These are phyloP conservation scores for Paelopatides confundens DNA, from an alignment of 53 echinoderm and acorn worm species.

Conservation along the genomic window DNA sequence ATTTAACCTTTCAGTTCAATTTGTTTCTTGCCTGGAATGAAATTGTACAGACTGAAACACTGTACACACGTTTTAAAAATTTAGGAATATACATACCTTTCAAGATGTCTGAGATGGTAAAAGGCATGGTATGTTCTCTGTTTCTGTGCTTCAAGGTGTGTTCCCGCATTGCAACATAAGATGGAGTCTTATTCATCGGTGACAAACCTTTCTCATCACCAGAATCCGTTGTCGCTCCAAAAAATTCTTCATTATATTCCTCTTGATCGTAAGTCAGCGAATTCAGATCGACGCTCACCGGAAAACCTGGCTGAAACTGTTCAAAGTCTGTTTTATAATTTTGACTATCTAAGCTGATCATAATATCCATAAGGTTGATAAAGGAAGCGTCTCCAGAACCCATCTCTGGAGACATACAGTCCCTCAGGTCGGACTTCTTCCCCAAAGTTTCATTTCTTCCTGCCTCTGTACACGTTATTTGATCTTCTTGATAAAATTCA, in stretches of 20 bases:
- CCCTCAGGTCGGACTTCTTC: not conserved
- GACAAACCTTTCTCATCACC: not conserved
- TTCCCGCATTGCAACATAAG: constrained; percentile 73
- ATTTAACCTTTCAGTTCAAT: too few species aligned
- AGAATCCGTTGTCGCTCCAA: constrained; percentile 45
- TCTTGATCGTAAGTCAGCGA: constrained; percentile 85
- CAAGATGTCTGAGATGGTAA: constrained; percentile 62
- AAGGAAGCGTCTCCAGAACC: constrained; percentile 69
- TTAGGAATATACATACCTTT: constrained; percentile 63
- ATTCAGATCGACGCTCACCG: constrained; percentile 83
- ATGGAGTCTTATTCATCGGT: constrained; percentile 86
- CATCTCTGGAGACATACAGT: constrained; percentile 7
- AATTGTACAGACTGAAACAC: too few species aligned
- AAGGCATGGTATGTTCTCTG: constrained; percentile 65
- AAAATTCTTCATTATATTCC: constrained; percentile 90
- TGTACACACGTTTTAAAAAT: too few species aligned
- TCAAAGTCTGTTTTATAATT: constrained; percentile 77
- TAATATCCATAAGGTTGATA: constrained; percentile 57
- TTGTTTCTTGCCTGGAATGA: too few species aligned
- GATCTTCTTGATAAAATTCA: constrained; percentile 82
- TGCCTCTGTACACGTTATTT: constrained; percentile 36
- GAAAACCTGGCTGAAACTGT: constrained; percentile 71
- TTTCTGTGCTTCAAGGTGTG: constrained; percentile 76
- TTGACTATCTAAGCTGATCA: constrained; percentile 62
- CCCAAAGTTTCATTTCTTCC: not conserved